Base-by-base conservation (phyloP, 2,888 invertebrate species). In the Nephrocerus scutellatus region DNA sequence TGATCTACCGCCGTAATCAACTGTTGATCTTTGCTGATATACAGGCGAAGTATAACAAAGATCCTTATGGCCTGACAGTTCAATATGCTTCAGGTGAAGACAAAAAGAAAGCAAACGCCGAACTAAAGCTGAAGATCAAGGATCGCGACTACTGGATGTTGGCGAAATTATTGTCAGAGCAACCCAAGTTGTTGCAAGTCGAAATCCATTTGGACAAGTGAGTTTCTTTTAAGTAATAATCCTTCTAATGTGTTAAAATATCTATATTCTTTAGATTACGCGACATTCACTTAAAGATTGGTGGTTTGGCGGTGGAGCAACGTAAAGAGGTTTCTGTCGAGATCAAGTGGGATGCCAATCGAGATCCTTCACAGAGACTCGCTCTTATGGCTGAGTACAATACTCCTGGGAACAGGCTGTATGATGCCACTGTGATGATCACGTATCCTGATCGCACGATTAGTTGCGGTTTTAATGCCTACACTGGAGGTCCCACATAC, bases 291-390 rank as follows among this genome's bases (percentile, higher is more conserved):
- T 61, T 88, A 4, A 75, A 76, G 0, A 70, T 80, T 44, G 78
- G 77, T 43, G 75, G 79, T 3, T 72, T 78, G 46, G 73, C 77
- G 25, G 73, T 76, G 6, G 69, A 73, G 0, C 64, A 68, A 9
- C 74, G 75, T 35, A 84, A 84, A 57, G 78, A 81, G 18, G 68
- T 82, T 1, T 80, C 79, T 5, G 68, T 84, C 2, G 82, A 84
- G 39, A 61, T 89, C 13, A 84, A 85, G 62, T 89, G 88, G 88
- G 87, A 89, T 57, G 86, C 85, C 1, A 88, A 87, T 63, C 73
- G 88, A 6, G 84, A 88, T 68, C 87, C 87, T 0, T 76, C 79
- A 30, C 79, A 84, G 60, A 49, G 65, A 16, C 36, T 68, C 9
- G 66, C 61, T 0, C 33, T 69, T 1, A 75, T 76, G 37, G 67